Evolutionary conservation across 1,140 invertebrate species (phyloP), one percentile per base, ranked within the genome.

Genomic region (Caenorhabditis briggsae): DNA sequence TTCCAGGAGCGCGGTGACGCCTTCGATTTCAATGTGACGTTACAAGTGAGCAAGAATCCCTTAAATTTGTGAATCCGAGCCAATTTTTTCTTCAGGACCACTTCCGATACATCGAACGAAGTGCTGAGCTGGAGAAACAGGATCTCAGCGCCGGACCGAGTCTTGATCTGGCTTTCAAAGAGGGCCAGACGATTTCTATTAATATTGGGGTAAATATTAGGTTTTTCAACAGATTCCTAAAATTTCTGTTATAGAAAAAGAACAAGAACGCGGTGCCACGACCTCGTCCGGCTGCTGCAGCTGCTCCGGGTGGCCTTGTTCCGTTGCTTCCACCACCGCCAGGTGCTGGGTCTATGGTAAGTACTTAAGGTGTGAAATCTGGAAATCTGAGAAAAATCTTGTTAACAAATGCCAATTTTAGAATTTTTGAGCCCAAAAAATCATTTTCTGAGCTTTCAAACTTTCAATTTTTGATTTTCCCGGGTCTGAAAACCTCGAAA

Each of bases 1-100:
- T 99, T 99, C 94, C 95, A 96, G 9, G 98, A 99, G 93, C 94
- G 97, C 90, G 97, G 97, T 23, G 98, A 99, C 93, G 98, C 97
- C 82, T 99, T 99, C 94, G 98, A 99, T 94, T 94, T 99, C 18
- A 99, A 99, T 94, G 98, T 99, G 25, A 96, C 97, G 33, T 94
- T 99, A 50, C 97, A 99, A 94, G 88, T 88, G 5, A 53, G 46
- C 82, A 20, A 33, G 48, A 84, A 14, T 86, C 43, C 18, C 20
- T 9, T 48, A 11, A 56, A 12, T 83, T 58, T 5, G 8, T 58
- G 16, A 58, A n/a, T 20, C 0, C 55, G 1, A 58, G 5, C 56
- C 64, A 2, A 53, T 20, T 83, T 33, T 82, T 53, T 5, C 65
- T 91, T 46, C 90, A 91, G 83, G 91, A 91, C 74, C 90, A 90